Base-by-base conservation (phyloP, 2,797 vertebrate species). In the Streptopelia turtur region DNA sequence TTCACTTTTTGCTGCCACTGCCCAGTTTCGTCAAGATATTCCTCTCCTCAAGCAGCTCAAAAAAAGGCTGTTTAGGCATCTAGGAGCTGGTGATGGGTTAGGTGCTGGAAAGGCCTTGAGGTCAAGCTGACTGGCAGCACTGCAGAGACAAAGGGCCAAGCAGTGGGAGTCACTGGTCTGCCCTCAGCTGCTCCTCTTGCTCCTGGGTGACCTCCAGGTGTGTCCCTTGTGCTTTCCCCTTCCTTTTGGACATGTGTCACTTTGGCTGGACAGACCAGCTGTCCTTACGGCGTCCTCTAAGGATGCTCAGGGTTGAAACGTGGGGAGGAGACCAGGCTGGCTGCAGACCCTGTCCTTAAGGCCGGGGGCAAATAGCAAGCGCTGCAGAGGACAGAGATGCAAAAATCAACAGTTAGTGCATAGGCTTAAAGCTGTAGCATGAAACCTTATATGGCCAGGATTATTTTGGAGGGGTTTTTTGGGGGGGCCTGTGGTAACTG, bases 111-210 rank as follows among this genome's bases (percentile, higher is more conserved):
- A 10, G 9, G 4, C 45, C 33, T 70, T 1, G 2, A 20, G 39
- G 16, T 52, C 83, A 70, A 55, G 39, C 13, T 0, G 1, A 13
- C 13, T 16, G 37, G 20, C 1, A 1, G 45, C 0, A 0, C 55
- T 47, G 16, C 3, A 2, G 68, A 31, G 71, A 35, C 5, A 11
- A 52, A 61, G 45, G 27, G 3, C 43, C 0, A 3, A 79, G 65
- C 56, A 72, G 47, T 59, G 17, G 22, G 10, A 71, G 16, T 8
- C 9, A 0, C 31, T 50, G 43, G 3, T 30, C 31, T 43, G 18
- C 14, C 33, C 79, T 66, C 71, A 49, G 41, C 45, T 57, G 60
- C 55, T 87, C n/a, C 59, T 59, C 66, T 59, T 0, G 1, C 11
- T 11, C 9, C 47, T 47, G 56, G 64, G 43, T 11, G 71, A 31